Evolutionary conservation across 2,888 invertebrate genomes (phyloP).

Genomic region (Hypena proboscidalis): DNA sequence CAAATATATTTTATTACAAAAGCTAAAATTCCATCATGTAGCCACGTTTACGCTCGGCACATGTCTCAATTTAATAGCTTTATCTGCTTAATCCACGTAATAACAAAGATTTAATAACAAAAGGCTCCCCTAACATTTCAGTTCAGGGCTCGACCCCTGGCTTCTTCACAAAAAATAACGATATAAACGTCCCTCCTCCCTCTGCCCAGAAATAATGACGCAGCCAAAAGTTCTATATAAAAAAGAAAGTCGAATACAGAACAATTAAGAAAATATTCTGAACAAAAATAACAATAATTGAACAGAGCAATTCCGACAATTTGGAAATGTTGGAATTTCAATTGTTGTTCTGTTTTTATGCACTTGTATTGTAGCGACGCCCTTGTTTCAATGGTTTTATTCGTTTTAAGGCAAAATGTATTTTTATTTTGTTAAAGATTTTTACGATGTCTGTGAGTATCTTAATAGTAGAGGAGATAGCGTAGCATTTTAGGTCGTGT

Average conservation of each 20-base stretch:
- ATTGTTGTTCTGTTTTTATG: constrained; percentile 30
- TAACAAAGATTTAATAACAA: neutral
- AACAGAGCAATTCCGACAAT: constrained; percentile 12
- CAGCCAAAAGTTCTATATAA: constrained; percentile 5
- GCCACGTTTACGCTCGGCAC: no score
- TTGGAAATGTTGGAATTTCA: constrained; percentile 29
- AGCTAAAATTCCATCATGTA: no score
- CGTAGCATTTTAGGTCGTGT: no score
- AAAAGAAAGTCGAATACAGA: constrained; percentile 5
- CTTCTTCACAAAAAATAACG: neutral
- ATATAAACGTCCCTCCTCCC: neutral
- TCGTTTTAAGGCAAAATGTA: constrained; percentile 34
- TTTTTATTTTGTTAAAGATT: constrained; percentile 19
- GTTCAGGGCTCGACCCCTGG: neutral
- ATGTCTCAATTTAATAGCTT: no score
- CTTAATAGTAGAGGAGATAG: no score
- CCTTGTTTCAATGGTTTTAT: constrained; percentile 24
- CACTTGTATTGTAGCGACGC: constrained; percentile 27
- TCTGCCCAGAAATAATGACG: constrained; percentile 2
- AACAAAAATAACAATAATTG: constrained; percentile 27
- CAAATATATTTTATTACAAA: no score
- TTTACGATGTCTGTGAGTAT: neutral
- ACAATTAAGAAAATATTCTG: constrained; percentile 20
- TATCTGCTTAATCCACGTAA: no score
- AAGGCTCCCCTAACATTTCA: neutral